phyloP scores from a whole-genome alignment of 2,797 vertebrate species.

The Pseudochirops cupreus region DNA sequence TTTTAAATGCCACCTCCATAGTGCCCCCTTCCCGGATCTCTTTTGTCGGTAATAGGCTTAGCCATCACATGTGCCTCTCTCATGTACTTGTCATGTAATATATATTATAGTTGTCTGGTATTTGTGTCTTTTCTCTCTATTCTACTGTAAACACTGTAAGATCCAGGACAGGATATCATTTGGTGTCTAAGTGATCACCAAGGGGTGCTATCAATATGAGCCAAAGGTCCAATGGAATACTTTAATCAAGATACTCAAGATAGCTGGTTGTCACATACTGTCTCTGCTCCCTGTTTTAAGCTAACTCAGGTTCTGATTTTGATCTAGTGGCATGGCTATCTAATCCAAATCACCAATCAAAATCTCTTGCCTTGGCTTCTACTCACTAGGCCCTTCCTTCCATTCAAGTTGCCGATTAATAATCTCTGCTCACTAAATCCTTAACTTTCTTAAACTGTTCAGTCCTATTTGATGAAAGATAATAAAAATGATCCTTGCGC shows the following conservation, averaged over 20 bases:
- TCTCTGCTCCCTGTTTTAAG: neutral
- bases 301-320: neutral
- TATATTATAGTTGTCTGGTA: neutral
- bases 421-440: neutral
- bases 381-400: neutral
- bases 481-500: neutral
- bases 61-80: neutral
- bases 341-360: neutral
- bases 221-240: neutral
- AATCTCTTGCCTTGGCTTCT: neutral
- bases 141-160: neutral
- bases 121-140: neutral
- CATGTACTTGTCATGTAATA: neutral
- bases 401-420: neutral
- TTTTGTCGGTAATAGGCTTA: neutral
- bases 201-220: neutral
- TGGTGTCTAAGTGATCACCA: neutral
- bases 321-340: neutral
- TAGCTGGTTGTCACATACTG: neutral
- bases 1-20: neutral
- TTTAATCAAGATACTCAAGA: neutral
- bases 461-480: neutral
- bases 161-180: neutral
- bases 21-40: neutral
- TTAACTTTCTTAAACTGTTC: neutral